Conservation (phyloP, 1,140 invertebrate species). For the Archivesica marissinica region DNA sequence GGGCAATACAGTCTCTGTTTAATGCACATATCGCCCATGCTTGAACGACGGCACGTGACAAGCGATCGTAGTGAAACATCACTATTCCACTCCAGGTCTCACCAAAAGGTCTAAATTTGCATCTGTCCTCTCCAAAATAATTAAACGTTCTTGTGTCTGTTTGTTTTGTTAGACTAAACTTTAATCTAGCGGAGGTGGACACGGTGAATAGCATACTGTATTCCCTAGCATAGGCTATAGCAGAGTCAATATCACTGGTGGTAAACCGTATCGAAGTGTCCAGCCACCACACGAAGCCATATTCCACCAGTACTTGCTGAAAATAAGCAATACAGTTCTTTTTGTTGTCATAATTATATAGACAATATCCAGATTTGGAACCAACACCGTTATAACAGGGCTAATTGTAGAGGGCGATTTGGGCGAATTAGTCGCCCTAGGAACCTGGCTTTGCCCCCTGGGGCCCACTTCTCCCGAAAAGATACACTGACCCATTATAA, state of each 20-base stretch:
- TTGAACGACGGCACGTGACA: conserved; percentile 38
- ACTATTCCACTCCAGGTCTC: conserved; percentile 48
- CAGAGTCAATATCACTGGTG: conserved; percentile 31
- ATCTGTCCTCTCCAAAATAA: conserved; percentile 44
- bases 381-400: too few relatives aligned
- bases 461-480: too few relatives aligned
- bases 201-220: conserved; percentile 33
- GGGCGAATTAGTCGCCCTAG: too few relatives aligned
- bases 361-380: too few relatives aligned
- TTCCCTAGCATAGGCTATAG: conserved; percentile 30
- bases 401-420: too few relatives aligned
- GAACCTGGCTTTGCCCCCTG: too few relatives aligned
- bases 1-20: conserved; percentile 44
- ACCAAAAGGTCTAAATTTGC: conserved; percentile 53
- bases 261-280: conserved; percentile 50
- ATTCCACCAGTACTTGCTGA: conserved; percentile 52
- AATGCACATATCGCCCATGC: conserved; percentile 51
- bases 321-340: not conserved
- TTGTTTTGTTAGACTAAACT: conserved; percentile 40
- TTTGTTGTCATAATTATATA: too few relatives aligned
- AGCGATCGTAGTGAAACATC: conserved; percentile 38
- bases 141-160: conserved; percentile 48
- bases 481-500: too few relatives aligned
- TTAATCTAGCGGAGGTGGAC: not conserved
- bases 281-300: conserved; percentile 60